These are phyloP conservation scores for Balearica regulorum DNA, from an alignment of 2,797 vertebrate genomes.

Conservation along the genomic window DNA sequence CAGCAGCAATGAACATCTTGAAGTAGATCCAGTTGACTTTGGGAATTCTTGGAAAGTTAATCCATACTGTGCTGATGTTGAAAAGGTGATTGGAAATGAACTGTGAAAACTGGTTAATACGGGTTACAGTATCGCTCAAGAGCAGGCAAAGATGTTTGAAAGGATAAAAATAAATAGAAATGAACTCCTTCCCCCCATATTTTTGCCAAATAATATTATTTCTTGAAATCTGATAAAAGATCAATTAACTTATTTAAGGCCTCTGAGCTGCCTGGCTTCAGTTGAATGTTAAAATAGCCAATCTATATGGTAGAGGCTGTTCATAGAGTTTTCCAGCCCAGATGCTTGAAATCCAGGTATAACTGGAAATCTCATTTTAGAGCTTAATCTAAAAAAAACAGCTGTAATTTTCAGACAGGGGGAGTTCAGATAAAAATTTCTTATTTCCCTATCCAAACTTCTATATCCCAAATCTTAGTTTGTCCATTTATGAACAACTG, in stretches of 20 bases:
- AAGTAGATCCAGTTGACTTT: conserved; percentile 87
- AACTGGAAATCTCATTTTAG: conserved; percentile 15
- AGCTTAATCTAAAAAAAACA: not conserved
- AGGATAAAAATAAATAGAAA: not conserved
- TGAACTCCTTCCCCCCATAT: not conserved
- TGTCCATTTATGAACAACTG: not conserved
- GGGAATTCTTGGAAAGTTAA: conserved; percentile 96
- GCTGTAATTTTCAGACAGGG: not conserved
- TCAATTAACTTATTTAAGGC: not conserved
- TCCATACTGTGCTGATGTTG: conserved; percentile 87
- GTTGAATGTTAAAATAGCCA: not conserved
- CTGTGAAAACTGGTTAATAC: not conserved
- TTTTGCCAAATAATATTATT: not conserved
- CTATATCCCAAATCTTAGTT: not conserved
- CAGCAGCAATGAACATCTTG: conserved; percentile 92
- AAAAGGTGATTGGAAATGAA: conserved; percentile 74
- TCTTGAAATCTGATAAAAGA: not conserved
- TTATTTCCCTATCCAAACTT: not conserved
- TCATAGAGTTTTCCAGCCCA: not conserved
- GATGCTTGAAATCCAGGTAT: not conserved
- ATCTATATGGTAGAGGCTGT: not conserved
- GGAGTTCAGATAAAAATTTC: not conserved
- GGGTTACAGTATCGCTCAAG: not conserved
- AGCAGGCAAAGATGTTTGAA: not conserved
- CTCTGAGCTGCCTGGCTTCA: not conserved